Evolutionary conservation across 2,888 invertebrate genomes (phyloP), one percentile per base, ranked within the genome.

Genomic region (Agrilus biguttatus): DNA sequence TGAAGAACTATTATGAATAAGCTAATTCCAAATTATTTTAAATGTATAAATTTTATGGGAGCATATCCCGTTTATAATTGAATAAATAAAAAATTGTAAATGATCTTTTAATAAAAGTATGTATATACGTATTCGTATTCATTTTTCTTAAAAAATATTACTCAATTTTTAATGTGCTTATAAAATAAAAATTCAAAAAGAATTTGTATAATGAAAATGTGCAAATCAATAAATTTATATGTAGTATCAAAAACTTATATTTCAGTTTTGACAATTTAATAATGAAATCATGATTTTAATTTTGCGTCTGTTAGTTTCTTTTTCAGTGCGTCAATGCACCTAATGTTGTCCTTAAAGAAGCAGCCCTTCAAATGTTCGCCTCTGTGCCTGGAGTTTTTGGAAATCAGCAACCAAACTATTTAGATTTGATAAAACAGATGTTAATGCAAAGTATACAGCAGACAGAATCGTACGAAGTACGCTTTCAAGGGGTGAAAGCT

Each of bases 361-460:
- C 89, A 52, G 93, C 95, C 35, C 78, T 98, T 43, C 80, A 90
- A 53, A 90, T 98, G 73, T 93, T 98, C 60, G 85, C 91, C 51
- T 80, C 89, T 54, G 92, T 96, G 33, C 97, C 98, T 19, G 90
- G 92, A 33, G 86, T 97, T 42, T 98, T 98, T 73, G 98, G 97
- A 34, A 91, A 90, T 63, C 87, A 91, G 60, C 93, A 97, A 63
- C 75, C 78, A 49, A 84, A 89, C 60, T 92, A 95, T 66, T 66
- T 97, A 51, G 85, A 87, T 55, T 75, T 92, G 33, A 96, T 98
- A 55, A 95, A 95, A 62, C 88, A 91, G 65, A 95, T 96, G 95
- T 66, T 96, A 54, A 75, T 83, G 47, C 84, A 88, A 55, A 84
- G 88, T 45, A 70, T 81, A 50, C 55, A 57, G 39, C 81, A 85